Conservation (phyloP, 2,797 vertebrate genomes). For the Gymnothorax javanicus region DNA sequence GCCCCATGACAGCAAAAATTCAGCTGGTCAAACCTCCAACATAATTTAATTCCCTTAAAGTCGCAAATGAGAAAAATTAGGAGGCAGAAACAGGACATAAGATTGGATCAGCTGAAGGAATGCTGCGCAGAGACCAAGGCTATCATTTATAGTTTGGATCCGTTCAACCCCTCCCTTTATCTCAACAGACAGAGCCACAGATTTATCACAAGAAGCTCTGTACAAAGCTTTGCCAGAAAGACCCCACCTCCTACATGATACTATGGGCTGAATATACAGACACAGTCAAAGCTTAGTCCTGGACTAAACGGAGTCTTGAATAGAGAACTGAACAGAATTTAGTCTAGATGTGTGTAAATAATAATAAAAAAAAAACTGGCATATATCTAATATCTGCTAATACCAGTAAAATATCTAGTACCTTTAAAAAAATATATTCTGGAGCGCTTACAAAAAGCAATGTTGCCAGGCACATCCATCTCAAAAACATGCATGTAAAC, state of each 20-base stretch:
- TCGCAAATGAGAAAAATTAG: background rate
- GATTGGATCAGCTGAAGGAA: constrained; percentile 13
- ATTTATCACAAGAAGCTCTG: background rate
- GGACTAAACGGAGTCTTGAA: no score
- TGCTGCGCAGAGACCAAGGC: background rate
- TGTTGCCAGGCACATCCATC: no score
- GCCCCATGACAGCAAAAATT: constrained; percentile 8
- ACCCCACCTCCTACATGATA: background rate
- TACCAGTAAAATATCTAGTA: no score
- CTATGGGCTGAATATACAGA: background rate
- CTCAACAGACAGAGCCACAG: background rate
- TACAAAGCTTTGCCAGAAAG: background rate
- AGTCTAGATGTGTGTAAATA: no score
- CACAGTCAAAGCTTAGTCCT: no score
- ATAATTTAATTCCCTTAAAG: background rate
- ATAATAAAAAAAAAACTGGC: no score
- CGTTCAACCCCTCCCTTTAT: background rate
- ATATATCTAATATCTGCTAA: no score
- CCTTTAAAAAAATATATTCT: no score
- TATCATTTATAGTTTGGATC: background rate
- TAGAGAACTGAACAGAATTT: no score
- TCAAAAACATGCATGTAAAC: no score
- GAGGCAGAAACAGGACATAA: background rate
- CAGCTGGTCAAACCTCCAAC: background rate
- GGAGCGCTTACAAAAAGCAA: no score